Evolutionary conservation across 2,113 vertebrate species (phyloP), one percentile per base, ranked within the genome.

Genomic region (Psammodynastes pulverulentus): DNA sequence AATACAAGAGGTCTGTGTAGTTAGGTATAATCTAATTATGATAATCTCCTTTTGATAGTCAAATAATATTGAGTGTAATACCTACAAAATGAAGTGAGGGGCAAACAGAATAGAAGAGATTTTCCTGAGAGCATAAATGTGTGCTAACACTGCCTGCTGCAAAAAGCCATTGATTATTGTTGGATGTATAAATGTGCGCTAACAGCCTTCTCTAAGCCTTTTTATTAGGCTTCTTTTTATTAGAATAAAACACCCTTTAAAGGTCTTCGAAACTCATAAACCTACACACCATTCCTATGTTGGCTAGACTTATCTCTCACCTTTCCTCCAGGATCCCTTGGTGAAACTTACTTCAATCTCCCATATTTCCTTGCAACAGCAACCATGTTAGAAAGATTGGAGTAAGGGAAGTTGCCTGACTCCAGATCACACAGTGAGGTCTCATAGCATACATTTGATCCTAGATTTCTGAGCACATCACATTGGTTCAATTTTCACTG

Each of bases 101-200:
- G 95, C 87, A 93, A 94, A 96, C 51, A 93, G 90, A 88, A 48
- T 91, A 67, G 72, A 93, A 95, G 95, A 95, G 48, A 52, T 94
- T 96, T 97, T 95, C 94, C 91, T 85, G 94, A 93, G 94, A 95
- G 94, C 23, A 0, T 93, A 95, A 92, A 95, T 88, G 90, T 90
- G 94, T 94, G 1, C 89, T 91, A 26, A 92, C 1, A 0, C 72
- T 94, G 93, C 91, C 95, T 96, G 95, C 92, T 89, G 94, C 95
- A 95, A 95, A 95, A 96, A 93, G 94, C 96, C 95, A 94, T 94
- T 96, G 96, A 54, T 88, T 95, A 93, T 94, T 93, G 90, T 94
- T 92, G 48, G 91, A 92, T 89, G 95, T 96, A 96, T 94, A 95
- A 95, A 95, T 93, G 94, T 96, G 94, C 94, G 92, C 93, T 94